Evolutionary conservation across 2,888 invertebrate species (phyloP).

Genomic region (Nephrotoma guestfalica): DNA sequence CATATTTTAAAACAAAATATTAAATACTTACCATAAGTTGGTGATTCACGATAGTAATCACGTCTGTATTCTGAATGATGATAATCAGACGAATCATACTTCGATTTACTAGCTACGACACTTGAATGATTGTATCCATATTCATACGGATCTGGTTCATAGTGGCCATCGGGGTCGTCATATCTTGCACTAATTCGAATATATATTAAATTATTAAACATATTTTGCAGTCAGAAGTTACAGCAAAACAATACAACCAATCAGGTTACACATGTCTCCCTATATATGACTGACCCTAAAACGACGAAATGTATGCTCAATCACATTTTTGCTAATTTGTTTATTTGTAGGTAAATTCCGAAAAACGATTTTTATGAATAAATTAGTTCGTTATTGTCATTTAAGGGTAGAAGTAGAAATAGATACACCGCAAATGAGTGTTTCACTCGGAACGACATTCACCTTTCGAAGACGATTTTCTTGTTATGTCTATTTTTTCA

Average conservation of each 20-base stretch:
- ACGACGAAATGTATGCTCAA: no score
- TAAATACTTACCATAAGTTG: conserved; percentile 20
- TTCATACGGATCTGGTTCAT: conserved; percentile 28
- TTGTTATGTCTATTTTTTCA: no score
- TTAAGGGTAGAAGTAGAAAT: no score
- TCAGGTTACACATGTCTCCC: not conserved
- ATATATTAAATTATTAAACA: not conserved
- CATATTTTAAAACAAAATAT: not conserved
- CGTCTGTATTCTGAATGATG: conserved; percentile 28
- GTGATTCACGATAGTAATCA: conserved; percentile 31
- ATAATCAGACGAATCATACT: conserved; percentile 28
- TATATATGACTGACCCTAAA: no score
- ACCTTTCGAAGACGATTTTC: no score
- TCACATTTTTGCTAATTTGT: no score
- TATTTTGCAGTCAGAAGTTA: not conserved
- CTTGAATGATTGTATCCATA: conserved; percentile 22
- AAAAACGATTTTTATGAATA: no score
- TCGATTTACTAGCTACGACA: conserved; percentile 16
- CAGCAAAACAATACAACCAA: not conserved
- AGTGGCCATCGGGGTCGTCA: conserved; percentile 24
- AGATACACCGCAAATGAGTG: no score
- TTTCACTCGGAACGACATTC: no score
- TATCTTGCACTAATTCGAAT: conserved; percentile 10
- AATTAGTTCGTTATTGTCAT: no score
- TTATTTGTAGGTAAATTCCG: no score